Evolutionary conservation across 2,888 invertebrate genomes (phyloP).

Genomic region (Cremastinae sp.): DNA sequence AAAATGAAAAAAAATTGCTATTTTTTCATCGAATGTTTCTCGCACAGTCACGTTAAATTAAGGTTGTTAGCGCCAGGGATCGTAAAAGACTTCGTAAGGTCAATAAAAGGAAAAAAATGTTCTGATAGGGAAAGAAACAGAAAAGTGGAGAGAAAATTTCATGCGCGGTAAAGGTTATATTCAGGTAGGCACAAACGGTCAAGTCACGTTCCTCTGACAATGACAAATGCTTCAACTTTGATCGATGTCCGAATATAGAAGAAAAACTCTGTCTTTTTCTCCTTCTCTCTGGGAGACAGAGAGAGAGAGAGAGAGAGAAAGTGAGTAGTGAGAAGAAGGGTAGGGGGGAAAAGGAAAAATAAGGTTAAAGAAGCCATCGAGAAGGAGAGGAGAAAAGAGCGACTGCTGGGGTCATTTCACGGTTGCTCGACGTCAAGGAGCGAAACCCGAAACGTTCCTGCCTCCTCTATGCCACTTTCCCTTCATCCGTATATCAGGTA

Average conservation of each 20-base stretch:
- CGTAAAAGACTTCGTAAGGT: slow-evolving; percentile 12
- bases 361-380: slow-evolving; percentile 2
- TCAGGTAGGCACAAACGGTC: slow-evolving; percentile 37
- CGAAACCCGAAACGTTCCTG: slow-evolving; percentile 18
- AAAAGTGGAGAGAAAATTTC: neutral
- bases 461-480: neutral
- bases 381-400: neutral
- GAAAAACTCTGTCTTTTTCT: slow-evolving; percentile 47
- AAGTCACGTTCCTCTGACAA: slow-evolving; percentile 65
- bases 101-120: neutral
- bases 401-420: slow-evolving; percentile 55
- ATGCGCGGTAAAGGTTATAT: slow-evolving; percentile 46
- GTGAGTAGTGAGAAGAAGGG: slow-evolving; percentile 14
- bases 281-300: too few relatives aligned
- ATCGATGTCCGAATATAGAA: slow-evolving; percentile 59
- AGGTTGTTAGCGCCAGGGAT: too few relatives aligned
- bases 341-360: slow-evolving; percentile 12
- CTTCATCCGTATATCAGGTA: slow-evolving; percentile 1
- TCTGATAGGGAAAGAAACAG: neutral
- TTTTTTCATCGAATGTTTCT: too few relatives aligned
- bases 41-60: too few relatives aligned
- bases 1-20: neutral
- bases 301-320: neutral
- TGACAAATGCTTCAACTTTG: slow-evolving; percentile 63
- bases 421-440: slow-evolving; percentile 54